Base-by-base conservation (phyloP, 2,797 vertebrate species). In the Stomatorhinus walkeri region DNA sequence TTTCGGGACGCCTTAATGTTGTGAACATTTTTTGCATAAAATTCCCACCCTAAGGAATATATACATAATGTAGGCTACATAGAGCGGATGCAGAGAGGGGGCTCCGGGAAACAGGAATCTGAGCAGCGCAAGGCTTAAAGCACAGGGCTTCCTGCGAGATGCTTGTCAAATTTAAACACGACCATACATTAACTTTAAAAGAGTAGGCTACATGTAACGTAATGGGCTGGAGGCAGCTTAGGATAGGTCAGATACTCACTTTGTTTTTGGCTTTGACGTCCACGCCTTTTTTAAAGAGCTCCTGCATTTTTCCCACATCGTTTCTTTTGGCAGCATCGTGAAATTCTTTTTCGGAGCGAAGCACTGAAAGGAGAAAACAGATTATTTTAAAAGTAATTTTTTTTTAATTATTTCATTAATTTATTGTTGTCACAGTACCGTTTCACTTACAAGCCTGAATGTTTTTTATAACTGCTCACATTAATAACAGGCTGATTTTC, bases 341-440 rank as follows among this genome's bases (percentile, higher is more conserved):
- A 87, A 98, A 95, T 76, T 96, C 96, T 92, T 96, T 97, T 88
- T 98, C 98, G 12, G 96, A 95, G 36, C 92, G 94, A 88, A 98
- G 94, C 94, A 98, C 97, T 98, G 92, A 6, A 89, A 54, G 40
- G 1, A 81, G 40, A 64, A 81, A 28, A 10, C 0, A 83, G 7
- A 92, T 36, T 2, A 48, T 19, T 22, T 22, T 24, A 16, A 87
- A n/a, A 54, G 14, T 6, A 14, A 46, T 6, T 7, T 46, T 7
- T 7, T 3, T 72, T 36, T 3, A 72, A 72, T 5, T 1, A 36
- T 4, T 16, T 14, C 0, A 14, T 72, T 16, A 36, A 36, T 16
- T 16, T 5, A 16, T 72, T 14, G 3, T 36, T 32, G 4, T 72
- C 64, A 32, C 12, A 1, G 64, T 4, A 32, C 61, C 32, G 28